Percentiles rank a stretch among this genome's conserved stretches.
Evolutionary conservation across 2,888 invertebrate genomes (phyloP).

Genomic region (Cephus sareptanus): DNA sequence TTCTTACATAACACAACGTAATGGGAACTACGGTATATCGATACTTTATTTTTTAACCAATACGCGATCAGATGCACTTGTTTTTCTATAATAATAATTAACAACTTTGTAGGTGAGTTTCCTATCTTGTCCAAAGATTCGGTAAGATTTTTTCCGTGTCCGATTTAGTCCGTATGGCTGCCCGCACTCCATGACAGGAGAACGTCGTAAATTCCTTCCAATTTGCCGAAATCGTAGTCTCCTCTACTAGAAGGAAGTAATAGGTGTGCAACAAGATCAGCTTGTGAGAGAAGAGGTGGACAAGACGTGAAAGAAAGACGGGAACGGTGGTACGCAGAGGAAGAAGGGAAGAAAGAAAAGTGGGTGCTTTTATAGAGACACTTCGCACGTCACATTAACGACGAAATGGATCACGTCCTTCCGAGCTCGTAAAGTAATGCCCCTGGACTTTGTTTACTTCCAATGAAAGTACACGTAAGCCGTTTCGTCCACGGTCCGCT

Average conservation of each 20-base stretch:
- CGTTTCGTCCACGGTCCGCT: constrained; percentile 26
- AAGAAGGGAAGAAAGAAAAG: background rate
- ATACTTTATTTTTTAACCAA: background rate
- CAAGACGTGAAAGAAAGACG: background rate
- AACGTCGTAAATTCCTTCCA: background rate
- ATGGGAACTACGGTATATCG: background rate
- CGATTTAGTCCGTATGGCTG: background rate
- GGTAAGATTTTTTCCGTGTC: background rate
- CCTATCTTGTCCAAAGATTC: background rate
- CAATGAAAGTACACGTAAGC: constrained; percentile 45
- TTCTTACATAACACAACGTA: background rate
- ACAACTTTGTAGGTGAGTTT: background rate
- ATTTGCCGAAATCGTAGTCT: background rate
- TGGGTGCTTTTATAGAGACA: constrained; percentile 52
- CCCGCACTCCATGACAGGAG: background rate
- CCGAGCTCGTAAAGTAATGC: constrained; percentile 60
- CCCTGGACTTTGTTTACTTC: constrained; percentile 56
- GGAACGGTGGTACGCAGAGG: background rate
- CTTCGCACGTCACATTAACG: constrained; percentile 58
- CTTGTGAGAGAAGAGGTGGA: background rate
- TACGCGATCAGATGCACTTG: background rate
- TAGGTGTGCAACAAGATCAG: background rate
- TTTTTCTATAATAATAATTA: background rate
- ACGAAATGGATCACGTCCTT: constrained; percentile 62
- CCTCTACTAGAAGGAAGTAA: background rate